Evolutionary conservation across 2,113 vertebrate species (phyloP).

Genomic region (Edolisoma coerulescens): DNA sequence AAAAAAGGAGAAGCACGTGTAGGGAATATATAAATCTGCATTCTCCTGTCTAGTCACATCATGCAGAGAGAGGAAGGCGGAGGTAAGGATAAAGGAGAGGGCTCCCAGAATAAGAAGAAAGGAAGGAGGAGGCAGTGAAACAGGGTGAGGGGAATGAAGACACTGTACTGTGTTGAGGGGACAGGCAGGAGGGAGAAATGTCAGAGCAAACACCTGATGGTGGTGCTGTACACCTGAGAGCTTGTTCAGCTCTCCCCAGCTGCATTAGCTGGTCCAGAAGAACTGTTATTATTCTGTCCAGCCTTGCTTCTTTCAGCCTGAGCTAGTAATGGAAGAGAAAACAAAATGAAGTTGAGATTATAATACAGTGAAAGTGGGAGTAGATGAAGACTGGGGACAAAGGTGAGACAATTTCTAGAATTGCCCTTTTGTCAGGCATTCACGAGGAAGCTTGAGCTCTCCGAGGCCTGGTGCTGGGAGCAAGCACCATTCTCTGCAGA

Average conservation of each 20-base stretch:
- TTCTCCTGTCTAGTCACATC: conserved; percentile 10
- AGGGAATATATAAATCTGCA: background rate
- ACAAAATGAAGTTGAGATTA: background rate
- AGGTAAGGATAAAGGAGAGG: conserved; percentile 1
- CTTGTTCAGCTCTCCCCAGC: background rate
- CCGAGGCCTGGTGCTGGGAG: background rate
- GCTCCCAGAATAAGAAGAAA: background rate
- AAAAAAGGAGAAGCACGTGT: background rate
- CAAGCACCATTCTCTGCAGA: background rate
- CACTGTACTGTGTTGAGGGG: background rate
- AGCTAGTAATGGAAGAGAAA: background rate
- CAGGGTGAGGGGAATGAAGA: background rate
- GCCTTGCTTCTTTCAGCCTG: background rate
- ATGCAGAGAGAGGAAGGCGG: background rate
- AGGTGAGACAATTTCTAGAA: background rate
- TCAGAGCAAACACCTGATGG: background rate
- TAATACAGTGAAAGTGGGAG: background rate
- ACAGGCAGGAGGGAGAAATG: background rate
- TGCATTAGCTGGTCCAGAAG: background rate
- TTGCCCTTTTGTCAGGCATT: background rate
- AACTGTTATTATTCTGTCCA: background rate
- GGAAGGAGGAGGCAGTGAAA: background rate
- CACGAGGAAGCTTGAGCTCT: background rate
- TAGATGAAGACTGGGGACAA: background rate
- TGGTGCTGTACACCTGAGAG: background rate